Conservation (phyloP, 1,140 invertebrate genomes). For the Heliothis subflexa region DNA sequence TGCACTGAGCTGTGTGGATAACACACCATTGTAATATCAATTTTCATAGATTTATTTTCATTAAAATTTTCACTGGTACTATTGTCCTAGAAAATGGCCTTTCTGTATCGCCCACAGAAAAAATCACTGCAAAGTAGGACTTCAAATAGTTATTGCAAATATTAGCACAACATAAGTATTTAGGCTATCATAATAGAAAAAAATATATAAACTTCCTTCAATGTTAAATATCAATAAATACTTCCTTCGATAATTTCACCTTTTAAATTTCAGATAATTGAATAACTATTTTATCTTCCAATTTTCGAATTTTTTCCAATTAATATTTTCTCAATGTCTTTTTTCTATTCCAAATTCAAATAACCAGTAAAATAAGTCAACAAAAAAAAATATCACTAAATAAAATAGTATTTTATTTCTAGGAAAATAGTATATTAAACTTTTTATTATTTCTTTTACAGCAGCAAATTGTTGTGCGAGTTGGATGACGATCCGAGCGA, state of each 20-base stretch:
- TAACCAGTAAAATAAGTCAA: too few species aligned
- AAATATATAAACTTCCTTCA: neutral
- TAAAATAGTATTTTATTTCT: neutral
- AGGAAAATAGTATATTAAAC: neutral
- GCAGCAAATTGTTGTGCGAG: constrained; percentile 81
- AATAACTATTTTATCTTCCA: too few species aligned
- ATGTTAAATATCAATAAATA: neutral
- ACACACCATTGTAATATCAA: too few species aligned
- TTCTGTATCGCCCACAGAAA: neutral
- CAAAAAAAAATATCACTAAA: neutral
- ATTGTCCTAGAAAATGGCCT: constrained; percentile 25
- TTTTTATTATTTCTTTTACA: constrained; percentile 57
- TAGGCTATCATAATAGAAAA: neutral
- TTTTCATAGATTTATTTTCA: too few species aligned
- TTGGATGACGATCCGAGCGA: constrained; percentile 82
- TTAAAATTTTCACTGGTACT: neutral
- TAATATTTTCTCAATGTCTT: too few species aligned
- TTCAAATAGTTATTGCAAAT: neutral
- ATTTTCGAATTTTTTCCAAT: too few species aligned
- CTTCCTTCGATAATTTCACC: too few species aligned
- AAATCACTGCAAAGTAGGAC: neutral
- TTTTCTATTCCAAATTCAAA: too few species aligned
- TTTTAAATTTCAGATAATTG: too few species aligned
- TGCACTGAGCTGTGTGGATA: constrained; percentile 55
- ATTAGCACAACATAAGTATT: constrained; percentile 8